Conservation (phyloP, 2,797 vertebrate species). For the Sebastes hubbsi region DNA sequence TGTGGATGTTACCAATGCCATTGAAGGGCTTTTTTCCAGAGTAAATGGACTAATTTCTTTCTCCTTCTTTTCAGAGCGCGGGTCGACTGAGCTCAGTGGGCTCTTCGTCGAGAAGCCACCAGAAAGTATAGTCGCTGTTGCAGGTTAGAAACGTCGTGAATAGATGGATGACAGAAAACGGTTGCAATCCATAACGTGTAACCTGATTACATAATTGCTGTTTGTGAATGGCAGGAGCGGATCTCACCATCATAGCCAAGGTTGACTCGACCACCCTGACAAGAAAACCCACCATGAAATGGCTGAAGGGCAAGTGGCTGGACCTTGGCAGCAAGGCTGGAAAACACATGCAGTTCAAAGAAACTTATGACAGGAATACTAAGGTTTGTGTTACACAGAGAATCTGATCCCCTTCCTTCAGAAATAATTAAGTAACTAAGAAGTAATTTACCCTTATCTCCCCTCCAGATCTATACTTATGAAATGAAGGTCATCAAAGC, state of each 20-base stretch:
- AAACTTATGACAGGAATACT: constrained; percentile 86
- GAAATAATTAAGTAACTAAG: not conserved
- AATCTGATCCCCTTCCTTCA: not conserved
- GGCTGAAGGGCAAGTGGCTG: constrained; percentile 94
- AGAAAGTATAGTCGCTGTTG: constrained; percentile 4
- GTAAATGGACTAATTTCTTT: not conserved
- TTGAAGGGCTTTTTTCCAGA: not conserved
- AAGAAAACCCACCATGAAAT: constrained; percentile 86
- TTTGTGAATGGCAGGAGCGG: constrained; percentile 67
- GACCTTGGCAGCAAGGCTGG: constrained; percentile 90
- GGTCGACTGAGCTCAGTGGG: constrained; percentile 72
- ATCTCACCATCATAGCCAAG: constrained; percentile 72
- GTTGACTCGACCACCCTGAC: constrained; percentile 81
- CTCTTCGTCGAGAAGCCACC: constrained; percentile 80
- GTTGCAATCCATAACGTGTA: not conserved
- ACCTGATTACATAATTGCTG: not conserved
- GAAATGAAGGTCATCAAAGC: constrained; percentile 88
- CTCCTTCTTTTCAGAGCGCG: constrained; percentile 55
- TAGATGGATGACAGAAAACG: not conserved
- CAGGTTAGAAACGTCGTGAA: constrained; percentile 61
- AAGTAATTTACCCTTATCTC: not conserved
- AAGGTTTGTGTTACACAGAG: constrained; percentile 76
- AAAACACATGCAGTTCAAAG: constrained; percentile 88
- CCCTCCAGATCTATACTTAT: constrained; percentile 83
- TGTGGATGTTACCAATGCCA: not conserved